Conservation (phyloP, 1,140 invertebrate genomes). For the Drosophila aff. region DNA sequence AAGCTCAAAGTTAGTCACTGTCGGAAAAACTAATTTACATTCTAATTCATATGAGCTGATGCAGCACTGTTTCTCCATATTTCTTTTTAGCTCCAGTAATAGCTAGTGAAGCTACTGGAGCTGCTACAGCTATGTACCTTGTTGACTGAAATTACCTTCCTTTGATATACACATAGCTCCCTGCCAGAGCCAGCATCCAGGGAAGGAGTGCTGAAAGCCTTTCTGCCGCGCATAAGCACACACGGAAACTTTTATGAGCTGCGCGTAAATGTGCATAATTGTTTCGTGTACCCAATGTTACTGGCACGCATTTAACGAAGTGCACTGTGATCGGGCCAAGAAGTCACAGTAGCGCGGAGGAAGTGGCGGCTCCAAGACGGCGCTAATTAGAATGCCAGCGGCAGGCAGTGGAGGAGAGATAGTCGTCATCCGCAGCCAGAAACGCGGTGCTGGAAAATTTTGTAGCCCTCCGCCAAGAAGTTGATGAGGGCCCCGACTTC, state of each 20-base stretch:
- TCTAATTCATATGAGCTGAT: conserved; percentile 3
- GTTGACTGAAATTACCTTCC: conserved; percentile 15
- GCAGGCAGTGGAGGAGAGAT: conserved; percentile 19
- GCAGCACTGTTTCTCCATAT: conserved; percentile 1
- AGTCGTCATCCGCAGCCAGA: conserved; percentile 40
- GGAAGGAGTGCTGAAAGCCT: conserved; percentile 5
- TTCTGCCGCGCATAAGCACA: conserved; percentile 5
- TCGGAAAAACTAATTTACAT: conserved; percentile 6
- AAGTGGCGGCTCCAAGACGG: conserved; percentile 38
- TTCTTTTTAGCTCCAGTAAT: not conserved
- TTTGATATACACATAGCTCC: not conserved
- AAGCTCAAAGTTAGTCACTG: not conserved
- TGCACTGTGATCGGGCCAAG: conserved; percentile 39
- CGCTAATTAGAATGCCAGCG: conserved; percentile 64
- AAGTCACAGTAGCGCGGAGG: conserved; percentile 9
- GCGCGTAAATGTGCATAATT: conserved; percentile 73
- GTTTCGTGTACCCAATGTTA: conserved; percentile 67
- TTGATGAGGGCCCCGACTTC: conserved; percentile 29
- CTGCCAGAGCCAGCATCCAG: not conserved
- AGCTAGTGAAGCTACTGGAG: not conserved
- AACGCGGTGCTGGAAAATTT: conserved; percentile 42
- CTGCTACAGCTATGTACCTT: not conserved
- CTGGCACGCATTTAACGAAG: conserved; percentile 68
- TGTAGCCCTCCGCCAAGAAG: conserved; percentile 29
- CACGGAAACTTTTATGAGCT: conserved; percentile 39